phyloP scores from a whole-genome alignment of 1,140 invertebrate genomes.

The Spodoptera litura region DNA sequence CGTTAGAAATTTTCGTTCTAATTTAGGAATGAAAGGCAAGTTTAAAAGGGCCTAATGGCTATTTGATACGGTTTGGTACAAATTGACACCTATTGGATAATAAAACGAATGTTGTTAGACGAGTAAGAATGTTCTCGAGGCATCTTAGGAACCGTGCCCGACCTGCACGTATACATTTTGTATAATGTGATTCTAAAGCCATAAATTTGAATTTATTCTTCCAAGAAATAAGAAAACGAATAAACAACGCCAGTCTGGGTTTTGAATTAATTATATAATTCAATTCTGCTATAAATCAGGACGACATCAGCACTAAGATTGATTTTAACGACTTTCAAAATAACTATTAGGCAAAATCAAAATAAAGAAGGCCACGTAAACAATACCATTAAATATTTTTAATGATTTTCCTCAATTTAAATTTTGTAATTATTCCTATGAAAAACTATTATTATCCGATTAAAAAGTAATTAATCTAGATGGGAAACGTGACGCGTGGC shows the following conservation, averaged over 20 bases:
- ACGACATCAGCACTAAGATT: too few species aligned
- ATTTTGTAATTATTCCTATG: slow-evolving; percentile 43
- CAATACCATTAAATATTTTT: background rate
- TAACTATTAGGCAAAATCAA: background rate
- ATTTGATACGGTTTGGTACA: background rate
- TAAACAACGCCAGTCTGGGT: background rate
- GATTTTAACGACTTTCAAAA: background rate
- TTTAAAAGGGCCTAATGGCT: background rate
- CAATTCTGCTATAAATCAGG: slow-evolving; percentile 13
- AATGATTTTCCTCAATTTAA: slow-evolving; percentile 64
- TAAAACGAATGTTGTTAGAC: too few species aligned
- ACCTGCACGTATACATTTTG: background rate
- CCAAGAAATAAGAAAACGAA: background rate
- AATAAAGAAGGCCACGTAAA: background rate
- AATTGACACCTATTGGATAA: too few species aligned
- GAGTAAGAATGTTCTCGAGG: background rate
- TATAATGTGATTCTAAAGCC: background rate
- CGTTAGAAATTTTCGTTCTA: background rate
- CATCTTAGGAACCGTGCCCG: background rate
- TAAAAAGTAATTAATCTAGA: slow-evolving; percentile 61
- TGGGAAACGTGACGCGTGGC: slow-evolving; percentile 37
- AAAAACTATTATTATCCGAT: slow-evolving; percentile 63
- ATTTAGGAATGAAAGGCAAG: background rate
- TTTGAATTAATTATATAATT: background rate
- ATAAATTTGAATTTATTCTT: background rate